A percentile compares a stretch with the other conserved stretches of the same genome.
Evolutionary conservation across 2,797 vertebrate species (phyloP).

Genomic region (Crocidura indochinensis): DNA sequence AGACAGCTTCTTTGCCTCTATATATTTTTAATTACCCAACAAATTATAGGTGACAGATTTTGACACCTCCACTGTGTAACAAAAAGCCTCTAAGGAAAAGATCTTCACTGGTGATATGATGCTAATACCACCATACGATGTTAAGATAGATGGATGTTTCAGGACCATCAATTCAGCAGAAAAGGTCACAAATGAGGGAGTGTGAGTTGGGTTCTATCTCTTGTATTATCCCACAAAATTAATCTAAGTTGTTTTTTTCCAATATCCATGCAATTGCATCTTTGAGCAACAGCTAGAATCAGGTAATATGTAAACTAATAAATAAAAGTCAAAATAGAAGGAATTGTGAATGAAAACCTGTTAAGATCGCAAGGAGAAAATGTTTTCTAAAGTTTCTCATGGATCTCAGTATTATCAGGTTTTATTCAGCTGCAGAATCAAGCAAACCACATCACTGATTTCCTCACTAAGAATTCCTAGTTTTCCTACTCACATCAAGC

Average conservation of each 20-base stretch:
- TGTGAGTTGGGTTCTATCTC: background rate
- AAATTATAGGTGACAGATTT: background rate
- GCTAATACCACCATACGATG: background rate
- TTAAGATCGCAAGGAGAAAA: background rate
- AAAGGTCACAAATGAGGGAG: background rate
- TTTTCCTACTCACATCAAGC: background rate
- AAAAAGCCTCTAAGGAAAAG: background rate
- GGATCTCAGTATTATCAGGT: background rate
- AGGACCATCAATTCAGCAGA: background rate
- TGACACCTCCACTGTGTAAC: too few relatives aligned
- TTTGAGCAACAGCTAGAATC: too few relatives aligned
- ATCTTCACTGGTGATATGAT: background rate
- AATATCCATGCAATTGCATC: background rate
- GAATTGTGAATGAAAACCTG: background rate
- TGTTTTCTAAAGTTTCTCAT: background rate
- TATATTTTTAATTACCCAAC: background rate
- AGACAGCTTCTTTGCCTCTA: background rate
- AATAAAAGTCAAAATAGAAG: too few relatives aligned
- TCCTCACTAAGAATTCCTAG: background rate
- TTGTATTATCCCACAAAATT: background rate
- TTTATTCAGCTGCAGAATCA: background rate
- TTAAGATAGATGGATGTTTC: too few relatives aligned
- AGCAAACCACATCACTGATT: background rate
- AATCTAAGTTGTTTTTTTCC: background rate
- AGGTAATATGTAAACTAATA: background rate